A percentile compares a stretch with the other conserved stretches of the same genome.
Conservation (phyloP, 92 coral and sea anemone species). For the Actinernus sp. region DNA sequence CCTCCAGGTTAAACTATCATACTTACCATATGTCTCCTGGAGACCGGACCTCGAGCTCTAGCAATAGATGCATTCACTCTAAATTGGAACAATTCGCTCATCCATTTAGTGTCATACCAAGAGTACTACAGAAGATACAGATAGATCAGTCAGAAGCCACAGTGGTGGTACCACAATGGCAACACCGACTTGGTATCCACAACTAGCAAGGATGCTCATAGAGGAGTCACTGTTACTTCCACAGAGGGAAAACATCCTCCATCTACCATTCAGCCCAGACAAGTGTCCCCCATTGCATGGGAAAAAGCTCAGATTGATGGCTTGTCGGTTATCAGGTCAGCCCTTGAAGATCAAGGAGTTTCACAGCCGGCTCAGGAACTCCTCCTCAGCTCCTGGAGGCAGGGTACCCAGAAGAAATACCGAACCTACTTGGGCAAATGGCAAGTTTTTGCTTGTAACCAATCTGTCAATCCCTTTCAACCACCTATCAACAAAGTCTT, state of each 20-base stretch:
- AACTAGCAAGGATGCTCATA: slow-evolving; percentile 5
- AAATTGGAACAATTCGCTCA: slow-evolving; percentile 7
- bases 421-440: slow-evolving; percentile 20
- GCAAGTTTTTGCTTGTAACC: slow-evolving; percentile 17
- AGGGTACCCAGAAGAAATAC: slow-evolving; percentile 22
- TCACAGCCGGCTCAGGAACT: slow-evolving; percentile 35
- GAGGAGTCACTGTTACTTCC: slow-evolving; percentile 4
- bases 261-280: slow-evolving; percentile 11
- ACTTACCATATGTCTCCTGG: slow-evolving; percentile 14
- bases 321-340: slow-evolving; percentile 34
- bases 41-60: slow-evolving; percentile 22
- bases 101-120: slow-evolving; percentile 21
- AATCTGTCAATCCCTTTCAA: slow-evolving; percentile 18
- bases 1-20: slow-evolving; percentile 2
- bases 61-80: slow-evolving; percentile 22
- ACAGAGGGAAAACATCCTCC: neutral
- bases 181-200: slow-evolving; percentile 20
- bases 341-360: slow-evolving; percentile 16
- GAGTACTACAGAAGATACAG: slow-evolving; percentile 14
- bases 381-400: slow-evolving; percentile 28
- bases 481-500: slow-evolving; percentile 22
- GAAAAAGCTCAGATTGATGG: slow-evolving; percentile 21
- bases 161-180: slow-evolving; percentile 16
- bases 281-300: slow-evolving; percentile 11
- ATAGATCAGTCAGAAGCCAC: slow-evolving; percentile 8